These are phyloP conservation scores for Entomyzon cyanotis DNA, from an alignment of 2,113 vertebrate genomes.

Conservation along the genomic window DNA sequence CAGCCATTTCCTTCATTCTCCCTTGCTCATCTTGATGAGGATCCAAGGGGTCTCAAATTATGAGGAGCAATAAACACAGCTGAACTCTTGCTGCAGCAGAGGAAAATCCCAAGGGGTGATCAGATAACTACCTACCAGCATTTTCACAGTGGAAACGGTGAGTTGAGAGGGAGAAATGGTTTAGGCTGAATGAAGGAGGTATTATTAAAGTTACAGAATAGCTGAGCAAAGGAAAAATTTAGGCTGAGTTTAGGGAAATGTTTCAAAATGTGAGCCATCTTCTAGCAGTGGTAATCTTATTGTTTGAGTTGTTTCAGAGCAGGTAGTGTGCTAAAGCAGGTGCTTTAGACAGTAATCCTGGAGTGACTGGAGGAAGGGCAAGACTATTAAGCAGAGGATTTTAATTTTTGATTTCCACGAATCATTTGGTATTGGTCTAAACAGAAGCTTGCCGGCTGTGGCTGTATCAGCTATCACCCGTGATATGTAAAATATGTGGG, in stretches of 20 bases:
- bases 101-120: not conserved
- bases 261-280: conserved; percentile 33
- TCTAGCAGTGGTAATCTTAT: not conserved
- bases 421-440: conserved; percentile 18
- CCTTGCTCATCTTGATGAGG: not conserved
- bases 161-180: not conserved
- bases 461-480: not conserved
- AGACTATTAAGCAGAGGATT: conserved; percentile 9
- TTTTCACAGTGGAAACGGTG: not conserved
- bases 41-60: not conserved
- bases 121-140: conserved; percentile 3
- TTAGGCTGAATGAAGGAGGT: conserved; percentile 8
- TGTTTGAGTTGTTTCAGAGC: not conserved
- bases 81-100: not conserved
- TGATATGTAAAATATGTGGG: conserved; percentile 45
- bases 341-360: not conserved
- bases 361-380: not conserved
- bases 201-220: conserved; percentile 10
- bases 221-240: conserved; percentile 14
- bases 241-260: not conserved
- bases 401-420: conserved; percentile 42
- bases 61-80: not conserved
- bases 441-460: conserved; percentile 13
- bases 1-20: not conserved
- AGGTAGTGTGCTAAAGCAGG: not conserved